Percentiles rank a stretch among this genome's conserved stretches.
These are phyloP conservation scores for Hyalella azteca DNA, from an alignment of 2,888 invertebrate genomes.

Conservation along the genomic window DNA sequence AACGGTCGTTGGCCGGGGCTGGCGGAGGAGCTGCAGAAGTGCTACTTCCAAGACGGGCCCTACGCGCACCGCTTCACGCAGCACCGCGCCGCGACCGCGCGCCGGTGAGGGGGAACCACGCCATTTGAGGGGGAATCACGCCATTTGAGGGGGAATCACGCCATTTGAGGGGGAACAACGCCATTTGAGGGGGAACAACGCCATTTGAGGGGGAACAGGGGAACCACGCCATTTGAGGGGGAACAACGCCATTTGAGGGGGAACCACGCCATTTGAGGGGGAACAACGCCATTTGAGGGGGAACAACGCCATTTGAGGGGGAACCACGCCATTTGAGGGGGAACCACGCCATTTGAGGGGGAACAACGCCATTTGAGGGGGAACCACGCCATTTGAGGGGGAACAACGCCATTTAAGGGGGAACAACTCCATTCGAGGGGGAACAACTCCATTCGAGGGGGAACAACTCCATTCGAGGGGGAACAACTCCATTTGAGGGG, in stretches of 20 bases:
- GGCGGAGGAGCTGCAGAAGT: background rate
- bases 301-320: too few species aligned
- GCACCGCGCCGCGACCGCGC: background rate
- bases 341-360: too few species aligned
- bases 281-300: background rate
- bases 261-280: background rate
- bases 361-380: too few species aligned
- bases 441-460: too few species aligned
- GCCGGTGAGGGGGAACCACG: background rate
- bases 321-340: too few species aligned
- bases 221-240: background rate
- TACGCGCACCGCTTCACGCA: background rate
- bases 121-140: background rate
- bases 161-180: background rate
- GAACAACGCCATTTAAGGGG: too few species aligned
- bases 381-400: too few species aligned
- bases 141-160: background rate
- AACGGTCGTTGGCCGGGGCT: background rate
- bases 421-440: too few species aligned
- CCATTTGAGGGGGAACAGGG: background rate
- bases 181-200: background rate
- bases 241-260: background rate
- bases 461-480: too few species aligned
- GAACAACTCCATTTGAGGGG: too few species aligned
- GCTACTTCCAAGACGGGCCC: background rate